phyloP scores from a whole-genome alignment of 2,797 vertebrate species.

The Macropus fuliginosus region DNA sequence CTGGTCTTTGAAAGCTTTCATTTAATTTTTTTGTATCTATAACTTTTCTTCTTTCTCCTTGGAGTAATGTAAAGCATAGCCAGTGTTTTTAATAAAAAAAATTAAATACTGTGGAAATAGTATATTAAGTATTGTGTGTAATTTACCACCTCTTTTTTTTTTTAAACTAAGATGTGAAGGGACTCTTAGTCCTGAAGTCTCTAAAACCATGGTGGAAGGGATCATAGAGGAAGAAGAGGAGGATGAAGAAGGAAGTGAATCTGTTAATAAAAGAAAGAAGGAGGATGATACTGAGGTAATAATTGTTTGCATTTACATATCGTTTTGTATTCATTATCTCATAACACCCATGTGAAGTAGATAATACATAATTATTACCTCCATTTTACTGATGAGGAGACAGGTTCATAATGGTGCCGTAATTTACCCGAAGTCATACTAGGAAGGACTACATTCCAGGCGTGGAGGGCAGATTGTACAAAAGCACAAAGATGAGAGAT shows the following conservation, averaged over 20 bases:
- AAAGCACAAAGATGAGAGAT: background rate
- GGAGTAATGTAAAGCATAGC: slow-evolving; percentile 39
- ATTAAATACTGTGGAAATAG: slow-evolving; percentile 46
- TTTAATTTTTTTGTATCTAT: slow-evolving; percentile 12
- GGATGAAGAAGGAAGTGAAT: slow-evolving; percentile 87
- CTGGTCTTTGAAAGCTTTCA: slow-evolving; percentile 14
- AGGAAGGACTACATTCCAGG: background rate
- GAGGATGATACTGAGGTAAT: slow-evolving; percentile 95
- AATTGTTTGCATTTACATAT: background rate
- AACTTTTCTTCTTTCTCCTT: slow-evolving; percentile 23
- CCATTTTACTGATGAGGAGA: background rate
- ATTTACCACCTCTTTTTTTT: slow-evolving; percentile 29
- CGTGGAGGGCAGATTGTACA: background rate
- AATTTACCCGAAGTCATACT: background rate
- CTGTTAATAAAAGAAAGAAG: slow-evolving; percentile 95
- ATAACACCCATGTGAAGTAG: background rate
- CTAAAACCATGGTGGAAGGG: slow-evolving; percentile 93
- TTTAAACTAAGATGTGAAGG: slow-evolving; percentile 91
- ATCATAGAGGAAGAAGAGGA: slow-evolving; percentile 93
- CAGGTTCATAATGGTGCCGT: background rate
- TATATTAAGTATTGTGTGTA: slow-evolving; percentile 31
- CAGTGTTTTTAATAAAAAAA: slow-evolving; percentile 57
- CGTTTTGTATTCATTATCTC: background rate
- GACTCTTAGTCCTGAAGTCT: slow-evolving; percentile 89
- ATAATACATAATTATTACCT: background rate